Evolutionary conservation across 2,113 vertebrate species (phyloP).

Genomic region (Ondatra zibethicus): DNA sequence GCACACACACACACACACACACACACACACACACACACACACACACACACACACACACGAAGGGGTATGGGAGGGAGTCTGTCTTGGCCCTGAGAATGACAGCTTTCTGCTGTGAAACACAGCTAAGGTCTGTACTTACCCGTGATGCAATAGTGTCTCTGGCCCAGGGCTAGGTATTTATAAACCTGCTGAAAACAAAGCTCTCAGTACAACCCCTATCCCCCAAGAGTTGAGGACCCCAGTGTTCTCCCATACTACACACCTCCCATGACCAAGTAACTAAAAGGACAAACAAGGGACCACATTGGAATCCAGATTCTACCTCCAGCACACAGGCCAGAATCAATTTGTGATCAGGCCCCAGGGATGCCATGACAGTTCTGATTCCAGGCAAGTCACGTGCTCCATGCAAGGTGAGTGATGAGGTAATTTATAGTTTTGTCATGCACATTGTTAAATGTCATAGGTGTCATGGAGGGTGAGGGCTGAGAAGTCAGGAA

Average conservation of each 20-base stretch:
- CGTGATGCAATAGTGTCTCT: too few relatives aligned
- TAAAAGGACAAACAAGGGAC: not conserved
- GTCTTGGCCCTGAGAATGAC: not conserved
- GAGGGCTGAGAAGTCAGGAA: not conserved
- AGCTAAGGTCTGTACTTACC: not conserved
- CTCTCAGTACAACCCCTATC: too few relatives aligned
- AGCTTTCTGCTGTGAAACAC: not conserved
- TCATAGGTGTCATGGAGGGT: not conserved
- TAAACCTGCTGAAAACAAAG: not conserved
- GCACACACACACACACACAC: not conserved
- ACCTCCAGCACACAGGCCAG: not conserved
- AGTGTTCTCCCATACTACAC: not conserved
- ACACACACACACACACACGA: not conserved
- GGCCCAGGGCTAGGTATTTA: too few relatives aligned
- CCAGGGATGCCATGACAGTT: accelerated
- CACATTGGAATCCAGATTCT: not conserved
- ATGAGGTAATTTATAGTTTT: not conserved
- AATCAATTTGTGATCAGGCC: not conserved
- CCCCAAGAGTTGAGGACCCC: not conserved
- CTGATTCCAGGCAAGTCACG: not conserved
- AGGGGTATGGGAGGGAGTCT: not conserved
- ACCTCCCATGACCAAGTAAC: not conserved
- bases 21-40: not conserved
- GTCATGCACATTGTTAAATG: not conserved
- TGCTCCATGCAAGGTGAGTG: not conserved